Evolutionary conservation across 35 echinoderm and acorn worm genomes (phyloP), one percentile per base, ranked within the genome.

Genomic region (Heliocidaris tuberculata): DNA sequence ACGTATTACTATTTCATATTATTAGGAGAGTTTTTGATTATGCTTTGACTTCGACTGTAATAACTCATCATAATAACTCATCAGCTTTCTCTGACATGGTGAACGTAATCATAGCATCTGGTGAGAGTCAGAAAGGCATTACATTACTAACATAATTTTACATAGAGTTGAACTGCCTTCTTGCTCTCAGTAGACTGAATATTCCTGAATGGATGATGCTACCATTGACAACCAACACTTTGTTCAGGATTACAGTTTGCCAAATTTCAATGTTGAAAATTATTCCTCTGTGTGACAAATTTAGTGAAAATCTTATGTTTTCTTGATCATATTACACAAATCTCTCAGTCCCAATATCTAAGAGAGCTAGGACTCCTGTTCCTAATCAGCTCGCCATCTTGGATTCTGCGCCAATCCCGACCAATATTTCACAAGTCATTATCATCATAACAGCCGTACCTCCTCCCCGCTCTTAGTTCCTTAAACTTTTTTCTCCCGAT

Each of bases 341-440:
- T 78, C 27, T 27, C 65, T 6, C 21, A 78, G 4, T 78, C 65
- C 65, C 65, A 21, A 24, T 27, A 78, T 78, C 27, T 19, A 78
- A 78, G 65, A 78, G 15, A 9, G 15, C 15, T 56, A 2, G 10
- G 10, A 78, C 2, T 78, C 21, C 65, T 89, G 87, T 32, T 89
- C 24, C 19, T 89, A 89, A 47, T 47, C 87, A 48, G 35, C 15
- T 11, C 87, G 15, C 87, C 87, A 89, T 89, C 87, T 47, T 47
- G 87, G 2, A 3, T 89, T 17, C 47, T 21, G 16, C 87, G 6
- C 47, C 31, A 89, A 89, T 48, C 47, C 87, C 87, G 32, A 48
- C 87, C 87, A 89, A 48, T 89, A 89, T 89, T 48, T 89, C 87
- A 89, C 47, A 47, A 89, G 47, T 89, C 87, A 89, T 32, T 89